A percentile compares a stretch with the other conserved stretches of the same genome.
These are phyloP conservation scores for Xylophagus ater DNA, from an alignment of 2,888 invertebrate species.

Conservation along the genomic window DNA sequence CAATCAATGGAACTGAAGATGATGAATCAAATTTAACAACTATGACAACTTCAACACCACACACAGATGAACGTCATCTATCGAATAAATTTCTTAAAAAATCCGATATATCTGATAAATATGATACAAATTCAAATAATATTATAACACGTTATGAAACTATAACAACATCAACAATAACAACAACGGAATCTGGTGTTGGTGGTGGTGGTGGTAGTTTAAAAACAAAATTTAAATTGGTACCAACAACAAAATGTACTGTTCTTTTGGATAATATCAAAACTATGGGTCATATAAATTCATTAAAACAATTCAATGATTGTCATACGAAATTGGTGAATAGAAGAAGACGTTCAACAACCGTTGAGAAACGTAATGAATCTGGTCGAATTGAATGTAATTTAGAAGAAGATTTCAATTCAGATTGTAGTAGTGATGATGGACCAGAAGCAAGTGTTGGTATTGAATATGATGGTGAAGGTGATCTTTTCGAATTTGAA, in stretches of 20 bases:
- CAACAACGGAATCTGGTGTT: neutral
- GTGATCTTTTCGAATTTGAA: conserved; percentile 64
- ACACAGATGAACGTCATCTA: neutral
- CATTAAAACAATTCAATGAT: conserved; percentile 17
- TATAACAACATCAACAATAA: too few relatives aligned
- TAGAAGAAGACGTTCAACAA: conserved; percentile 7
- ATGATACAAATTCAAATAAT: conserved; percentile 16
- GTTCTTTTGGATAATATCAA: conserved; percentile 24
- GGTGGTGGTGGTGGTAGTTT: neutral
- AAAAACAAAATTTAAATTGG: conserved; percentile 6
- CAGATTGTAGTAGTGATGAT: conserved; percentile 37
- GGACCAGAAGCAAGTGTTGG: conserved; percentile 23
- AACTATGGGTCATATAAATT: conserved; percentile 16
- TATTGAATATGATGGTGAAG: conserved; percentile 34
- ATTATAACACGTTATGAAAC: conserved; percentile 11
- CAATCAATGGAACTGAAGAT: conserved; percentile 42
- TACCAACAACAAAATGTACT: conserved; percentile 23
- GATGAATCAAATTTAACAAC: conserved; percentile 60
- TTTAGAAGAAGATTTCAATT: too few relatives aligned
- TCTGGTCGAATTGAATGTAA: too few relatives aligned
- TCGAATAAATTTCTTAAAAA: neutral
- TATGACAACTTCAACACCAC: conserved; percentile 55
- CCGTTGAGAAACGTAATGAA: conserved; percentile 29
- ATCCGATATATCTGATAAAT: conserved; percentile 9
- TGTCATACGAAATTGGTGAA: conserved; percentile 8